Evolutionary conservation across 1,140 invertebrate species (phyloP).

Genomic region (Procambarus virginalis): DNA sequence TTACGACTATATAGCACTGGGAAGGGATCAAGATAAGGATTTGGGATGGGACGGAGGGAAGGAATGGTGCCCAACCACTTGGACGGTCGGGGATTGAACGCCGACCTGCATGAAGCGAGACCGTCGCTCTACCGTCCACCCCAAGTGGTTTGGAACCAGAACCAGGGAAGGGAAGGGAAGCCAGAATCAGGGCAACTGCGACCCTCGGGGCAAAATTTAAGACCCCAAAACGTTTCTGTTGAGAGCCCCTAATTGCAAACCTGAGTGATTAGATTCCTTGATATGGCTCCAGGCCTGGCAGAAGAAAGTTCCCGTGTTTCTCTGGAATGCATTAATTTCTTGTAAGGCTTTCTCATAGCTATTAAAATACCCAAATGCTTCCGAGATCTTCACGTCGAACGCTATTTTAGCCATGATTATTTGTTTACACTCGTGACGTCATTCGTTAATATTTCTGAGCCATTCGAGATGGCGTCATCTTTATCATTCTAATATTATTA

Average conservation of each 20-base stretch:
- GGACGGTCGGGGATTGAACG: too few species aligned
- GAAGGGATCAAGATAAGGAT: too few species aligned
- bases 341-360: background rate
- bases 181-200: too few species aligned
- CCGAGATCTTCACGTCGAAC: background rate
- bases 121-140: too few species aligned
- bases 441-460: background rate
- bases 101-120: too few species aligned
- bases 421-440: background rate
- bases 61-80: too few species aligned
- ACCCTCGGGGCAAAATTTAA: too few species aligned
- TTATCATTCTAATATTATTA: background rate
- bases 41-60: too few species aligned
- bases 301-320: background rate
- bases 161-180: too few species aligned
- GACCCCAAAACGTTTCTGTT: too few species aligned
- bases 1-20: too few species aligned
- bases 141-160: too few species aligned
- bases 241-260: background rate
- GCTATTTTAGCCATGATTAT: background rate
- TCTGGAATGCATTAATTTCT: conserved; percentile 2
- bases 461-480: background rate
- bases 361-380: background rate
- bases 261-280: background rate
- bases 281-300: conserved; percentile 8